Percentiles rank a stretch among this genome's conserved stretches.
Conservation (phyloP, 2,113 vertebrate species). For the Haemorhous mexicanus region DNA sequence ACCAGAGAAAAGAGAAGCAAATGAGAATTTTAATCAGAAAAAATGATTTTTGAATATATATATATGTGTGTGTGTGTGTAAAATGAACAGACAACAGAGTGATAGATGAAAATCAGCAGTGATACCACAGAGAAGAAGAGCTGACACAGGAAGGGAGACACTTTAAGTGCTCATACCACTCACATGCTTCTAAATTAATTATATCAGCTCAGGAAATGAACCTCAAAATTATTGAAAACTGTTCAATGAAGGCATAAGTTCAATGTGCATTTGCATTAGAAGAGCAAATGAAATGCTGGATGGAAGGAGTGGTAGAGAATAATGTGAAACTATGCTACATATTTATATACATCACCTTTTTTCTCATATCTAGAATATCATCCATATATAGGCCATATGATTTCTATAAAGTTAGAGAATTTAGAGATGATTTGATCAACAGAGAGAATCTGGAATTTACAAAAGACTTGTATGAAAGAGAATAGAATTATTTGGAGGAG, state of each 20-base stretch:
- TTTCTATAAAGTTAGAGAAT: background rate
- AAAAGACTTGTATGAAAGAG: background rate
- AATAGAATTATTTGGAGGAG: fast-evolving
- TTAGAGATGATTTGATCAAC: background rate
- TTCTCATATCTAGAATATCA: background rate
- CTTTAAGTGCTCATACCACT: background rate
- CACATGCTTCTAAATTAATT: background rate
- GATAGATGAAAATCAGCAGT: background rate
- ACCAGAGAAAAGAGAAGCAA: background rate
- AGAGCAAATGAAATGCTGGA: background rate
- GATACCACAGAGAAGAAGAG: background rate
- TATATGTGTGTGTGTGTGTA: background rate
- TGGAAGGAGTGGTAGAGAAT: background rate
- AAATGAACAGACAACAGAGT: background rate
- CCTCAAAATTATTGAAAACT: background rate
- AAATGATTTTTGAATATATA: background rate
- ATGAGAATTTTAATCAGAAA: background rate
- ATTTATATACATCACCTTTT: background rate
- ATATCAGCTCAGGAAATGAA: slow-evolving; percentile 21
- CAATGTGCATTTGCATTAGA: background rate
- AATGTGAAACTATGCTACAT: background rate
- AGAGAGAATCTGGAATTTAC: background rate
- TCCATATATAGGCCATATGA: background rate
- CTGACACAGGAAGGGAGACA: background rate
- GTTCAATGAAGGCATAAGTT: background rate